These are phyloP conservation scores for Meganola albula DNA, from an alignment of 2,888 invertebrate species.

Conservation along the genomic window DNA sequence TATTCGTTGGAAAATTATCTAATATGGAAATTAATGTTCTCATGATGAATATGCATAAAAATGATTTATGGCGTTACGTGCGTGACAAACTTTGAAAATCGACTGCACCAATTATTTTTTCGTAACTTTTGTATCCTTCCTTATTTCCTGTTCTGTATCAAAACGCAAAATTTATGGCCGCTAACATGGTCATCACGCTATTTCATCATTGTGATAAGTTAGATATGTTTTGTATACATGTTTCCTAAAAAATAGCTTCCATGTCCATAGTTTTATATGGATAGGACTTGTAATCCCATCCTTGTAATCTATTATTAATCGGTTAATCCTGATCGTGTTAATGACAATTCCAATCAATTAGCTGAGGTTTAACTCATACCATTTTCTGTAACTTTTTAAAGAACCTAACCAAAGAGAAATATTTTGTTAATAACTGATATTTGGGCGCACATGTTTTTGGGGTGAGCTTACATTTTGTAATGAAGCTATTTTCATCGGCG, in stretches of 20 bases:
- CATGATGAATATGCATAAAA: constrained; percentile 20
- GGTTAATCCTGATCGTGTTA: too few relatives aligned
- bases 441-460: too few relatives aligned
- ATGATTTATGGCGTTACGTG: constrained; percentile 25
- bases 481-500: too few relatives aligned
- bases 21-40: constrained; percentile 21
- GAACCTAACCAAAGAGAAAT: too few relatives aligned
- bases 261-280: background rate
- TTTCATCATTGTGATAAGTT: constrained; percentile 13
- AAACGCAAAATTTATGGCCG: constrained; percentile 11
- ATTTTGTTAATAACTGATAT: too few relatives aligned
- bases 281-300: background rate
- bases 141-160: constrained; percentile 18
- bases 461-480: too few relatives aligned
- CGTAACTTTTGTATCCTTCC: constrained; percentile 22
- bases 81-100: constrained; percentile 24
- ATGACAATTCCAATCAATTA: too few relatives aligned
- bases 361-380: too few relatives aligned
- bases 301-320: too few relatives aligned
- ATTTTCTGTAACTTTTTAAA: too few relatives aligned
- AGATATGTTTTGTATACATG: background rate
- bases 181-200: constrained; percentile 18
- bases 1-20: constrained; percentile 19
- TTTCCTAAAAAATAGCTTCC: background rate
- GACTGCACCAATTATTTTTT: constrained; percentile 27